Evolutionary conservation across 2,888 invertebrate species (phyloP).

Genomic region (Neoaliturus tenellus): DNA sequence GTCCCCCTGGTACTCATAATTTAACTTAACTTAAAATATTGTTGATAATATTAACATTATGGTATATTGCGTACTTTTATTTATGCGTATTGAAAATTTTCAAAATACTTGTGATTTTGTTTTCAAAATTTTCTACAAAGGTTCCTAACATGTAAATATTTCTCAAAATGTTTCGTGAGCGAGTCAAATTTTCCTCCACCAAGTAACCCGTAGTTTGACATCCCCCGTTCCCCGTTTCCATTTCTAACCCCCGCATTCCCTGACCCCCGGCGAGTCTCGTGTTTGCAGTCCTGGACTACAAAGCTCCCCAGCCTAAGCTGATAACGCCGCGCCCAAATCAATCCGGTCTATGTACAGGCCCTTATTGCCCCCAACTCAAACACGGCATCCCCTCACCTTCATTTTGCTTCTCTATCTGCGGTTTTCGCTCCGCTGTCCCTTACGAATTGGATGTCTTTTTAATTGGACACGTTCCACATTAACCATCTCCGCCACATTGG

Average conservation of each 20-base stretch:
- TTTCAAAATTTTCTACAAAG: no score
- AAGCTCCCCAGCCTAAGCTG: constrained; percentile 16
- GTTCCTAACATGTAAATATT: no score
- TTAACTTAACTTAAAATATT: no score
- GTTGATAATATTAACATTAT: no score
- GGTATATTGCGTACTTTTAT: no score
- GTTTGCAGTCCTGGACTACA: neutral
- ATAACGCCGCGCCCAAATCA: constrained; percentile 35
- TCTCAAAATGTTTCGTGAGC: no score
- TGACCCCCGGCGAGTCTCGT: neutral
- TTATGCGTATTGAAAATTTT: no score
- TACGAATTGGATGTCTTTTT: constrained; percentile 60
- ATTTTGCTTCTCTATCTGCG: constrained; percentile 59
- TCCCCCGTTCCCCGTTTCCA: neutral
- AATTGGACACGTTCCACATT: constrained; percentile 58
- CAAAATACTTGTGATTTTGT: no score
- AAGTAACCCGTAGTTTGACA: no score
- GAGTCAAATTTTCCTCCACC: no score
- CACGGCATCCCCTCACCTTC: constrained; percentile 24
- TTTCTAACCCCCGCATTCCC: neutral
- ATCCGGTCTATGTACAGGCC: constrained; percentile 30
- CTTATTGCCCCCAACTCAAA: constrained; percentile 43
- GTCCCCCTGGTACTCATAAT: no score
- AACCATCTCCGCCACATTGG: constrained; percentile 55
- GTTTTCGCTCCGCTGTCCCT: constrained; percentile 60